Evolutionary conservation across 2,797 vertebrate genomes (phyloP), one percentile per base, ranked within the genome.

Genomic region (Diplodus sargus): DNA sequence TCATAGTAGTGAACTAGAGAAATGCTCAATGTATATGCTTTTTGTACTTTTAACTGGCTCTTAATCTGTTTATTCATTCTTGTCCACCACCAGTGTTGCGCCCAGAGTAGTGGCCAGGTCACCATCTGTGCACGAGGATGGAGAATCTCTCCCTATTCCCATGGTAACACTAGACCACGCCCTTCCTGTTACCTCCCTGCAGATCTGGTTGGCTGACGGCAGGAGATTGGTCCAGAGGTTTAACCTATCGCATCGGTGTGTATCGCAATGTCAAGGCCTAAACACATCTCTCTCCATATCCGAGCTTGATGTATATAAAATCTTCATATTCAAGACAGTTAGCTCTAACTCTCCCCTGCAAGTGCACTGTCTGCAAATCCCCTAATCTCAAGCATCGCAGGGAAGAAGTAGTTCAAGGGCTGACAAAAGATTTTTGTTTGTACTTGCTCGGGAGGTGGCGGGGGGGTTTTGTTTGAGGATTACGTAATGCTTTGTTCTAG

Each of bases 191-290:
- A 99, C 97, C 80, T 97, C 92, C 30, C 83, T 99, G 83, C 97
- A 98, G 95, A 98, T 99, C 85, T 99, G 98, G 97, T 92, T 99
- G 94, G 96, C 96, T 45, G 96, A 97, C 18, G 97, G 97, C 79
- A 96, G 96, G 81, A 96, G 97, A 88, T 93, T 98, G 78, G 94
- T 98, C 84, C 98, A 99, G 93, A 97, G 96, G 90, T 99, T 99
- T 89, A 99, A 99, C 86, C 87, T 96, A 90, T 97, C 96, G 61
- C 97, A 99, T 88, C 96, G 97, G 97, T 99, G 90, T 85, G 95
- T 91, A 70, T 78, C 57, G 13, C 52, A 30, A 0, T 47, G 54
- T 59, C 48, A 10, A 56, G 52, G 13, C 70, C 74, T 8, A 47
- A 84, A 47, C 83, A 59, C 3, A 4, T 68, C 34, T 12, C 53